Evolutionary conservation across 2,797 vertebrate genomes (phyloP).

Genomic region (Sitta carolinensis): DNA sequence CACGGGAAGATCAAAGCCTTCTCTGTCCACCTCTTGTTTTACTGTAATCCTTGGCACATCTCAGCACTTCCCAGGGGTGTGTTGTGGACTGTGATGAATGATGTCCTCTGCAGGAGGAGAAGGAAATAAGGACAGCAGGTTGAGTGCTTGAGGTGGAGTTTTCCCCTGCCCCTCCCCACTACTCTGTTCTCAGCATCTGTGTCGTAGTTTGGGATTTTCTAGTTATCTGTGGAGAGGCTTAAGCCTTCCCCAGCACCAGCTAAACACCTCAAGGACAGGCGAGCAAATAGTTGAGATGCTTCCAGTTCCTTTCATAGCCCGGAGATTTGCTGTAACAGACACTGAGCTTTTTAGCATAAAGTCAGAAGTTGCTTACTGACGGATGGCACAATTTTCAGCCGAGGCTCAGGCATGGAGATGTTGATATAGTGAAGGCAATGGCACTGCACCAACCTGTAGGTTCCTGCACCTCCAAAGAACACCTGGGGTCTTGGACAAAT

Average conservation of each 20-base stretch:
- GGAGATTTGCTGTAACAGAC: neutral
- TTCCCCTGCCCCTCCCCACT: neutral
- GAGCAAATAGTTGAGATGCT: neutral
- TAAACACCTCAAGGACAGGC: neutral
- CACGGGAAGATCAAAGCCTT: neutral
- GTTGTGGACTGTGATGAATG: neutral
- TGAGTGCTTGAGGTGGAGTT: neutral
- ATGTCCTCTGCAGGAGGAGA: neutral
- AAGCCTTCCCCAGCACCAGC: neutral
- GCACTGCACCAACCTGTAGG: neutral
- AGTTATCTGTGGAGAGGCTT: neutral
- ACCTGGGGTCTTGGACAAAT: neutral
- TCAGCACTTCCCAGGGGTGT: neutral
- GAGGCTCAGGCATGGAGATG: neutral
- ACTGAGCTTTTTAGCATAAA: neutral
- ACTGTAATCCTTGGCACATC: neutral
- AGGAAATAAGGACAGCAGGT: neutral
- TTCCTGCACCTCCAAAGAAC: neutral
- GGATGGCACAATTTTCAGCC: neutral
- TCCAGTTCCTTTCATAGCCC: neutral
- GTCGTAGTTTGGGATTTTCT: neutral
- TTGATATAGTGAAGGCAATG: neutral
- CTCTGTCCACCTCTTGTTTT: neutral
- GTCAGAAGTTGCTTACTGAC: neutral
- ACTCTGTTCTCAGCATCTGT: neutral